Evolutionary conservation across 2,113 vertebrate species (phyloP), one percentile per base, ranked within the genome.

Genomic region (Carassius gibelio): DNA sequence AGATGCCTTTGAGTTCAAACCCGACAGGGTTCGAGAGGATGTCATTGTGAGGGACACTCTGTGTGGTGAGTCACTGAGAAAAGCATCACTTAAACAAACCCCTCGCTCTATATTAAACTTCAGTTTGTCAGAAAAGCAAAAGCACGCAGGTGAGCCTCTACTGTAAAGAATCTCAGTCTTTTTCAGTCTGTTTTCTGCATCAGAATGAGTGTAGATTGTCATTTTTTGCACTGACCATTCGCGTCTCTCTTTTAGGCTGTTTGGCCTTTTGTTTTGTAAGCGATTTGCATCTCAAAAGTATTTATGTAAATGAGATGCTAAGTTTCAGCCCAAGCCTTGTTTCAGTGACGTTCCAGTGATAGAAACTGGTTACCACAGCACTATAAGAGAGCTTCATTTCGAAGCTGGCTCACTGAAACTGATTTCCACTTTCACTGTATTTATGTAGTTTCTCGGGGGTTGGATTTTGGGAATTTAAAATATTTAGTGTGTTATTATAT

Each of bases 41-140:
- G 87, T 86, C 82, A 17, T 52, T 71, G 82, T 88, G 77, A 88
- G 42, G 21, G 74, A 8, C 61, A n/a, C 9, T 71, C 50, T 81
- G 76, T 8, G 61, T 77, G 82, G 87, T 86, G 77, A 86, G 62
- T 82, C 9, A 3, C 8, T 45, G 8, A 42, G 42, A 42, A 42
- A 9, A 9, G 42, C 42, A 72, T n/a, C 11, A n/a, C 10, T 61
- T 45, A 11, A 79, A 23, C 57, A 79, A 79, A n/a, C 3, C 36
- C 30, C 57, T 42, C 11, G 17, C 13, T 9, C 3, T 19, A 52
- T 71, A 42, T 10, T 26, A 52, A 30, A 48, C 30, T 68, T 42
- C 21, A 42, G 9, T 10, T 30, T 68, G 30, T 68, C 30, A 68
- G 14, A 17, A 1, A 68, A 68, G 30, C 2, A 34, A 68, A 68